Percentiles rank a stretch among this genome's conserved stretches.
Evolutionary conservation across 2,888 invertebrate genomes (phyloP).

Genomic region (Cryptus armator): DNA sequence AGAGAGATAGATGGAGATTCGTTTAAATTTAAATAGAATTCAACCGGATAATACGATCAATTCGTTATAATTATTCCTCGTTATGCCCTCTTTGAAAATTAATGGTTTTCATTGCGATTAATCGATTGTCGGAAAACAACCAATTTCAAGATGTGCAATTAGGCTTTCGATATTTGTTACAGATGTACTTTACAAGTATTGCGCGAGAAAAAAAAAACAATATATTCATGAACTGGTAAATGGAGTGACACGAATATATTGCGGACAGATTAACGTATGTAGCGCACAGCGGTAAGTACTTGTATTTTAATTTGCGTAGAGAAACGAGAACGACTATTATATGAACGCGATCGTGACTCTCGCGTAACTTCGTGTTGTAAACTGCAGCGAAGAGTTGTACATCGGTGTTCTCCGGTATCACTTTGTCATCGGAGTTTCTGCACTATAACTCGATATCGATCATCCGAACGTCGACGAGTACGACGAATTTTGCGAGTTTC

Average conservation of each 20-base stretch:
- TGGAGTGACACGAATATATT: constrained; percentile 34
- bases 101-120: no score
- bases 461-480: constrained; percentile 27
- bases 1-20: neutral
- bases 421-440: constrained; percentile 64
- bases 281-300: constrained; percentile 13
- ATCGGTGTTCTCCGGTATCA: constrained; percentile 55
- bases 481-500: constrained; percentile 42
- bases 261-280: constrained; percentile 16
- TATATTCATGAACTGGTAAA: constrained; percentile 43
- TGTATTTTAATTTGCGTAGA: constrained; percentile 38
- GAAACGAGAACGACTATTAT: neutral
- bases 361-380: neutral
- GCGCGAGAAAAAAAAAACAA: neutral
- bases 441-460: constrained; percentile 56
- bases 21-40: constrained; percentile 26
- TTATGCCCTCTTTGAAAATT: neutral
- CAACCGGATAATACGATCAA: constrained; percentile 44
- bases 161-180: neutral
- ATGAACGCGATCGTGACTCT: constrained; percentile 11
- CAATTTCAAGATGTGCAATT: neutral
- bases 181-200: neutral
- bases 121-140: no score
- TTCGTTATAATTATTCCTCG: constrained; percentile 15
- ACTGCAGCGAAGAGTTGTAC: neutral